Percentiles rank a stretch among this genome's conserved stretches.
phyloP scores from a whole-genome alignment of 2,888 invertebrate species.

The Eupithecia inturbata region DNA sequence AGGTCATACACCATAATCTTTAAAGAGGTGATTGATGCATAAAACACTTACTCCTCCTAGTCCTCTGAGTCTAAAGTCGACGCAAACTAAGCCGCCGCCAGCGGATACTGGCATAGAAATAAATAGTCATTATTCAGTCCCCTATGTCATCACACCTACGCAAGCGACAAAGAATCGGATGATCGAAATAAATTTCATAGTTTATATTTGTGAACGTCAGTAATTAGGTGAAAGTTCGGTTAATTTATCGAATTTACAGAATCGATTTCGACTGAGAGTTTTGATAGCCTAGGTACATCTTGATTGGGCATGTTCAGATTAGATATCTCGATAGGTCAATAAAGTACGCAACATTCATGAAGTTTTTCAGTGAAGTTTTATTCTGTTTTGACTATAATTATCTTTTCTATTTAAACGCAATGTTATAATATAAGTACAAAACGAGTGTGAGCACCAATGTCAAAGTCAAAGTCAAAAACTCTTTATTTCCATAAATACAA shows the following conservation, averaged over 20 bases:
- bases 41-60: neutral
- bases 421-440: no score
- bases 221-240: conserved; percentile 59
- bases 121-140: conserved; percentile 20
- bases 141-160: conserved; percentile 21
- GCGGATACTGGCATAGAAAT: neutral
- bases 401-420: no score
- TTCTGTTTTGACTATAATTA: no score
- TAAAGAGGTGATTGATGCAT: neutral
- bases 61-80: neutral
- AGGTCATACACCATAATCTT: neutral
- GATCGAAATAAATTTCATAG: conserved; percentile 40
- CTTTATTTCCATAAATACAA: no score
- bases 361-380: no score
- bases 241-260: conserved; percentile 45
- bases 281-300: neutral
- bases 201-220: conserved; percentile 42
- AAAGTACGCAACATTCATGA: neutral
- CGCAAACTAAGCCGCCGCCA: neutral
- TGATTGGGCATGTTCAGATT: neutral
- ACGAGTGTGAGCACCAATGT: no score
- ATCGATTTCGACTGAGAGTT: conserved; percentile 23
- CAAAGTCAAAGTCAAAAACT: no score
- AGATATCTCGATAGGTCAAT: neutral
- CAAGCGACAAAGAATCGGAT: conserved; percentile 24